phyloP scores from a whole-genome alignment of 1,140 invertebrate genomes.

The Drosophila pruinosa region DNA sequence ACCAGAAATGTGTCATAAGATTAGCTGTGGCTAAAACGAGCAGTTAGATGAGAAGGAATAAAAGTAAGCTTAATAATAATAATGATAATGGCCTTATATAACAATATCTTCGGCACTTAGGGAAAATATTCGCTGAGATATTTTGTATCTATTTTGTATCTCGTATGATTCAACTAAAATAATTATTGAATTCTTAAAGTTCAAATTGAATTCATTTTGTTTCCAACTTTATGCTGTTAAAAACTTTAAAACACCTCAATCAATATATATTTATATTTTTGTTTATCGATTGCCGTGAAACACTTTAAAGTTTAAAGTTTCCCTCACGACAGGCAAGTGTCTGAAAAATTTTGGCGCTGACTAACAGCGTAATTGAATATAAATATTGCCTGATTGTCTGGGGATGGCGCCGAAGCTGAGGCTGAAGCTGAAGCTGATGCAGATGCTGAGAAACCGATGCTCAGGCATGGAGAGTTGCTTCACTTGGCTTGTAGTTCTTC shows the following conservation, averaged over 20 bases:
- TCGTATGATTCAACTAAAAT: too few relatives aligned
- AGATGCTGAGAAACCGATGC: neutral
- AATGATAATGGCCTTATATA: too few relatives aligned
- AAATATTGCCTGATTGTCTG: constrained; percentile 49
- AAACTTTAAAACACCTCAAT: too few relatives aligned
- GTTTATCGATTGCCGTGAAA: neutral
- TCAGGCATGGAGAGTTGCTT: constrained; percentile 30
- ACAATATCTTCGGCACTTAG: too few relatives aligned
- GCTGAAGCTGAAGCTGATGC: neutral
- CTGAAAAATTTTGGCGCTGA: constrained; percentile 26
- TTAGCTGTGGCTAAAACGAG: neutral
- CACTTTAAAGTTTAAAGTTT: constrained; percentile 13
- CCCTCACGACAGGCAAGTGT: neutral
- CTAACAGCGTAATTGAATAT: constrained; percentile 56
- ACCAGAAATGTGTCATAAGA: neutral
- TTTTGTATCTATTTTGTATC: too few relatives aligned
- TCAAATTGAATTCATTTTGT: too few relatives aligned
- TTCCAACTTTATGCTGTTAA: too few relatives aligned
- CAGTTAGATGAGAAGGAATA: neutral
- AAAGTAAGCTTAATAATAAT: too few relatives aligned
- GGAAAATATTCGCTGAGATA: too few relatives aligned
- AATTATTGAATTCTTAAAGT: too few relatives aligned
- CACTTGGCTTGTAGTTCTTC: constrained; percentile 26
- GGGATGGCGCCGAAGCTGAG: neutral
- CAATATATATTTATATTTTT: neutral